Evolutionary conservation across 1,140 invertebrate species (phyloP).

Genomic region (Drosophila nigrodunni): DNA sequence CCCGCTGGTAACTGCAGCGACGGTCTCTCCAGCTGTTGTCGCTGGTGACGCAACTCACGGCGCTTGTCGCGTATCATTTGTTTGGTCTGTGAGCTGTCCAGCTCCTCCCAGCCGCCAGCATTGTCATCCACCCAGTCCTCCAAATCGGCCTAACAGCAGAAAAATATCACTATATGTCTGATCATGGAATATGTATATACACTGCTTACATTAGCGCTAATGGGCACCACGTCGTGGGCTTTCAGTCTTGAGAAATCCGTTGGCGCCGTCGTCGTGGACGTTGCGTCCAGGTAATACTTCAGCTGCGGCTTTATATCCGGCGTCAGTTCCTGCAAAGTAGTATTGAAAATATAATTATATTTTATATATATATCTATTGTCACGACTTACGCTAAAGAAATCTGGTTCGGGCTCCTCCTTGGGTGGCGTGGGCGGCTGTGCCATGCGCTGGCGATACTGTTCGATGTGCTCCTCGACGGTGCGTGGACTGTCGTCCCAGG

Average conservation of each 20-base stretch:
- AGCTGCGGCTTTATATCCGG: slow-evolving; percentile 81
- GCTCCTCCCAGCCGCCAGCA: slow-evolving; percentile 81
- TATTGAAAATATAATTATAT: neutral
- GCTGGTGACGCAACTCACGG: slow-evolving; percentile 75
- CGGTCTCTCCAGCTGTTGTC: slow-evolving; percentile 50
- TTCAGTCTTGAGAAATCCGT: slow-evolving; percentile 79
- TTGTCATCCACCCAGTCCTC: slow-evolving; percentile 84
- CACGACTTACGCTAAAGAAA: slow-evolving; percentile 76
- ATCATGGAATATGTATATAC: neutral
- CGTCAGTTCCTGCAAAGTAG: slow-evolving; percentile 64
- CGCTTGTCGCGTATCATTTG: slow-evolving; percentile 82
- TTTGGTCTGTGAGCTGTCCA: slow-evolving; percentile 81
- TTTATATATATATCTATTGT: neutral
- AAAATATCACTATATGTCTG: neutral
- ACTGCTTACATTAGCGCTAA: slow-evolving; percentile 68
- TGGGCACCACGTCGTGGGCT: slow-evolving; percentile 75
- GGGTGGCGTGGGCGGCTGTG: slow-evolving; percentile 75
- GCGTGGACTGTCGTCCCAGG: slow-evolving; percentile 82
- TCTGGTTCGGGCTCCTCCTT: slow-evolving; percentile 77
- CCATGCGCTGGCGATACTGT: slow-evolving; percentile 79
- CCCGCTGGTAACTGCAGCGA: slow-evolving; percentile 30
- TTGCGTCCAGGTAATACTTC: slow-evolving; percentile 69
- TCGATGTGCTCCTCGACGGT: slow-evolving; percentile 84
- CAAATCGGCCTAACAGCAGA: slow-evolving; percentile 69
- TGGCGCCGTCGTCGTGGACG: slow-evolving; percentile 15